Conservation (phyloP, 1,140 invertebrate genomes). For the Centruroides sculpturatus region DNA sequence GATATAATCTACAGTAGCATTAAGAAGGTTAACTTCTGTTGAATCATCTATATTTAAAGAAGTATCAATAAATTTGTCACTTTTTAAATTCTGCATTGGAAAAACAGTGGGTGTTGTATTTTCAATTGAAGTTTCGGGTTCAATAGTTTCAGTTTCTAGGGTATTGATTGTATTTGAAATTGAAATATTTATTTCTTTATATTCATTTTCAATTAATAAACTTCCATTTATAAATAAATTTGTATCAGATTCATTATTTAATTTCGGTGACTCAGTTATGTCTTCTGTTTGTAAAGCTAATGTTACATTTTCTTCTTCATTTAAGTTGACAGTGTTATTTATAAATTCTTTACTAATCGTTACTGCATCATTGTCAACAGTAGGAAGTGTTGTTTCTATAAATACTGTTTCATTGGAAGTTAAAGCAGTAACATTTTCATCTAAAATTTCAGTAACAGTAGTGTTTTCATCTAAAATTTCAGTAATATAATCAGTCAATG, state of each 20-base stretch:
- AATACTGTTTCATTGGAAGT: not conserved
- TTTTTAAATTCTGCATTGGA: not conserved
- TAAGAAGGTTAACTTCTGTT: not conserved
- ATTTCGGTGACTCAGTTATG: not conserved
- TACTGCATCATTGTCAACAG: not conserved
- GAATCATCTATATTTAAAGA: not conserved
- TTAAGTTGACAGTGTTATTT: not conserved
- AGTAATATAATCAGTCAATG: too few relatives aligned
- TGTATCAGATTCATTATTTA: not conserved
- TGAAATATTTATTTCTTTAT: not conserved
- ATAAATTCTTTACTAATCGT: not conserved
- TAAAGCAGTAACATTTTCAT: not conserved
- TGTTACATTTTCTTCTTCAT: not conserved
- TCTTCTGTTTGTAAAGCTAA: not conserved
- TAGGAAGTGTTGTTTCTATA: not conserved
- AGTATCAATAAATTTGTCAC: not conserved
- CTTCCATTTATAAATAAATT: not conserved
- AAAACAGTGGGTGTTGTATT: not conserved
- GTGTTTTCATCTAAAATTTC: not conserved
- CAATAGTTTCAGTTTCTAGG: not conserved
- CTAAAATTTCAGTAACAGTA: not conserved
- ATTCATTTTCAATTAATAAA: not conserved
- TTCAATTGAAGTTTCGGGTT: not conserved
- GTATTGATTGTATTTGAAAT: not conserved
- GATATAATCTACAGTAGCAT: not conserved